Conservation (phyloP, 2,888 invertebrate species). For the Torymus auratus region DNA sequence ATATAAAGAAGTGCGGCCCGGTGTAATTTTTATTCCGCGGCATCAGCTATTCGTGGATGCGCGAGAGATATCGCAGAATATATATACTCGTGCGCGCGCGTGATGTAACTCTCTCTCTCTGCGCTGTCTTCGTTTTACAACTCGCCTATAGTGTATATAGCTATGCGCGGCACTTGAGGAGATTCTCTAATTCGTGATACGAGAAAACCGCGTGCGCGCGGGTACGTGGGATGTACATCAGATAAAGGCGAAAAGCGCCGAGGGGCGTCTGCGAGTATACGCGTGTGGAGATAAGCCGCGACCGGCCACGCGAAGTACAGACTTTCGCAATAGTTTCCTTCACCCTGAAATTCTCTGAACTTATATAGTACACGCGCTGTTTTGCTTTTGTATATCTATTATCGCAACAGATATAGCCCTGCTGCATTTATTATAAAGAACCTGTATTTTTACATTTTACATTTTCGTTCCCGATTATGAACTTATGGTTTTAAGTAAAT, state of each 20-base stretch:
- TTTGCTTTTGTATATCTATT: neutral
- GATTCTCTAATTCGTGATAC: constrained; percentile 29
- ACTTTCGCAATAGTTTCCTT: constrained; percentile 30
- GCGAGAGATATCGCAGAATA: constrained; percentile 32
- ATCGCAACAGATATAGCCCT: neutral
- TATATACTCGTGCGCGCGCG: neutral
- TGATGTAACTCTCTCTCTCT: constrained; percentile 20
- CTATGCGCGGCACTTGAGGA: constrained; percentile 6
- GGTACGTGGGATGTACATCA: constrained; percentile 6
- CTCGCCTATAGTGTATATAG: neutral
- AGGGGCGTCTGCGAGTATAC: constrained; percentile 17
- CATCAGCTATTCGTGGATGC: constrained; percentile 22
- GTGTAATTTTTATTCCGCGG: neutral
- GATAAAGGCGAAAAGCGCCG: constrained; percentile 41
- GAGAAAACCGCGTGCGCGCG: neutral
- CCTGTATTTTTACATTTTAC: constrained; percentile 11
- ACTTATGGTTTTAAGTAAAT: too few relatives aligned
- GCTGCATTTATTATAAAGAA: constrained; percentile 23
- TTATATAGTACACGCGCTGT: neutral
- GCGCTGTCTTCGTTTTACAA: neutral
- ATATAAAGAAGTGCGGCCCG: neutral
- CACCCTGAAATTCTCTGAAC: constrained; percentile 8
- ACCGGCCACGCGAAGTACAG: neutral
- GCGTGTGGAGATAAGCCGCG: neutral
- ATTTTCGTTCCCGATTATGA: neutral